A percentile compares a stretch with the other conserved stretches of the same genome.
phyloP scores from a whole-genome alignment of 2,888 invertebrate species.

The Machimus rusticus region DNA sequence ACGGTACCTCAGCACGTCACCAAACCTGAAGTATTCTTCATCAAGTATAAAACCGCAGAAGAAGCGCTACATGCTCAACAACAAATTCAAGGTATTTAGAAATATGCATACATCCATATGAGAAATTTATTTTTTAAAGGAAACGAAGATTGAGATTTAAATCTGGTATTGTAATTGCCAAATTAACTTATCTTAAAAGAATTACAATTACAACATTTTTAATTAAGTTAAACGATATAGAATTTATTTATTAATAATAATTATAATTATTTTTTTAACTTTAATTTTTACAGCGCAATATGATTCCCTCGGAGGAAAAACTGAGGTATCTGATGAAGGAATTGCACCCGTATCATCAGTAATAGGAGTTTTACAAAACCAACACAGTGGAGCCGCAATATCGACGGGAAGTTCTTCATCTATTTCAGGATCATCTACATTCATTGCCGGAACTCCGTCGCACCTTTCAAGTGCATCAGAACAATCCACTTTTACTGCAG shows the following conservation, averaged over 20 bases:
- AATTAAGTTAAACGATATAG: no score
- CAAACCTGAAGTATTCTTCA: conserved; percentile 39
- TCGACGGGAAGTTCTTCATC: background rate
- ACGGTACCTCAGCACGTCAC: background rate
- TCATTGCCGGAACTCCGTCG: background rate
- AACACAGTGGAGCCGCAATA: background rate
- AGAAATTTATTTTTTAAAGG: no score
- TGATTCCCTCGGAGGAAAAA: conserved; percentile 59
- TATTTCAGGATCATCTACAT: background rate
- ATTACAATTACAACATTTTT: no score
- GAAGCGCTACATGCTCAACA: conserved; percentile 37
- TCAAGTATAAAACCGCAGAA: conserved; percentile 45
- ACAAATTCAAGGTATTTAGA: conserved; percentile 34
- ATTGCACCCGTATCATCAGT: conserved; percentile 60
- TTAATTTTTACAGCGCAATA: conserved; percentile 54
- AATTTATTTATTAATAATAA: no score
- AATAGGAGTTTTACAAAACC: conserved; percentile 56
- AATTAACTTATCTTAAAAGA: no score
- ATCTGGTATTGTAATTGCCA: no score
- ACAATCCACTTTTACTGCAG: background rate
- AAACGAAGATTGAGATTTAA: no score
- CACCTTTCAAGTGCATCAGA: background rate
- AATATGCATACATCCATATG: background rate
- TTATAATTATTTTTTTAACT: background rate
- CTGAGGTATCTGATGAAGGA: conserved; percentile 60